phyloP scores from a whole-genome alignment of 2,113 vertebrate species.

The Vicugna pacos region DNA sequence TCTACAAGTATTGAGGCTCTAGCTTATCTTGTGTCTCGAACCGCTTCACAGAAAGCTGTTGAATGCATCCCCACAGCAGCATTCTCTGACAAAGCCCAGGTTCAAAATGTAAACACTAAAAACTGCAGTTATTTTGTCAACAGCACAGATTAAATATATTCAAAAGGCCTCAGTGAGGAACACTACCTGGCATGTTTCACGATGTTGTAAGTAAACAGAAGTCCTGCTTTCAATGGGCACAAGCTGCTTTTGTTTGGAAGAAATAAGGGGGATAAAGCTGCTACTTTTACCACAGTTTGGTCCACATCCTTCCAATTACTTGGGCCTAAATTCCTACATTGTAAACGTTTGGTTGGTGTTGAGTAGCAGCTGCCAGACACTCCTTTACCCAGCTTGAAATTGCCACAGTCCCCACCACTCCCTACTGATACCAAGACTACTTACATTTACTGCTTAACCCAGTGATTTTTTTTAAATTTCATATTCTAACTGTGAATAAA shows the following conservation, averaged over 20 bases:
- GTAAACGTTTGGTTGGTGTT: background rate
- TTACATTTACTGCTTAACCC: background rate
- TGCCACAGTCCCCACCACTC: background rate
- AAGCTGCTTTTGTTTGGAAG: background rate
- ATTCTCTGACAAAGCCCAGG: background rate
- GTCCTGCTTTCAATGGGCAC: background rate
- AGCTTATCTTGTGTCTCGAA: background rate
- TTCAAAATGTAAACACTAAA: background rate
- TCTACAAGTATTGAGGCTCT: background rate
- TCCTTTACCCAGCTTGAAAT: background rate
- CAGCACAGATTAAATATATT: background rate
- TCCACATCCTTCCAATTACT: background rate
- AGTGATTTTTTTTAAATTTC: background rate
- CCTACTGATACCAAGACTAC: background rate
- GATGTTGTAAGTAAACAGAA: background rate
- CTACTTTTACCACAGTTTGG: background rate
- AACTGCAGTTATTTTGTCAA: background rate
- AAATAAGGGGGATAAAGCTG: background rate
- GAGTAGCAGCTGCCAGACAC: accelerated
- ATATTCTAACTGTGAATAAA: conserved; percentile 38
- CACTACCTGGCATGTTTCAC: background rate
- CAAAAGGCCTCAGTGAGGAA: background rate
- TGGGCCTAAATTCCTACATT: background rate
- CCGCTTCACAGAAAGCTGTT: background rate
- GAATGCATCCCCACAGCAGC: background rate